Base-by-base conservation (phyloP, 1,140 invertebrate species). In the Meteorus sp. region DNA sequence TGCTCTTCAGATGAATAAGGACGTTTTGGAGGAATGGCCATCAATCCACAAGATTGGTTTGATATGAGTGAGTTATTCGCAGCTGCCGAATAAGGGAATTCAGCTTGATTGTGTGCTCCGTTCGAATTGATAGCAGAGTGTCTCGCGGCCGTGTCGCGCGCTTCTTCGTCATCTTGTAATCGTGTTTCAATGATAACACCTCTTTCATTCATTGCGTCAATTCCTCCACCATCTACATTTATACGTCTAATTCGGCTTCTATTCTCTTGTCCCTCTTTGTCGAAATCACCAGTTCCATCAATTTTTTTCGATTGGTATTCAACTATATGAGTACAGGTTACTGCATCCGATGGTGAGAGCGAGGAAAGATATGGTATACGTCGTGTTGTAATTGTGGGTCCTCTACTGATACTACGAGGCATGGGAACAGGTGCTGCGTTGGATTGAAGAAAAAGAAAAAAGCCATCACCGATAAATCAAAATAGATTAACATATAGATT, bases 21-120 rank as follows among this genome's bases (percentile, higher is more conserved):
- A 43, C 71, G 74, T 44, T 76, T 75, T 4, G 73, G 73, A 35
- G 75, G 73, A 5, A 66, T 74, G 0, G 73, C 75, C 4, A 76
- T 69, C 0, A 76, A 59, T 1, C 65, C 59, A 23, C 73, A 74
- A 0, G 60, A 59, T 2, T 8, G 22, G 4, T 23, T 11, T 39
- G 15, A 20, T 7, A 9, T 19, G 3, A 11, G 20, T 2, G 31
- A 61, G 51, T 53, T 29, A n/a, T 53, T 54, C 11, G 33, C 44
- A 17, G 61, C 56, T 13, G 44, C 8, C 2, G 37, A 8, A 13
- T 35, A 45, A 2, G 9, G 37, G 29, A 11, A 11, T 9, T 53
- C 51, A 3, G 35, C 13, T 39, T 53, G 35, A 39, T 39, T 39
- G 35, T 15, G 8, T 13, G 15, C 11, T n/a, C n/a, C n/a, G n/a